Percentiles rank a stretch among this genome's conserved stretches.
These are phyloP conservation scores for Nyctereutes procyonoides DNA, from an alignment of 2,113 vertebrate species.

Conservation along the genomic window DNA sequence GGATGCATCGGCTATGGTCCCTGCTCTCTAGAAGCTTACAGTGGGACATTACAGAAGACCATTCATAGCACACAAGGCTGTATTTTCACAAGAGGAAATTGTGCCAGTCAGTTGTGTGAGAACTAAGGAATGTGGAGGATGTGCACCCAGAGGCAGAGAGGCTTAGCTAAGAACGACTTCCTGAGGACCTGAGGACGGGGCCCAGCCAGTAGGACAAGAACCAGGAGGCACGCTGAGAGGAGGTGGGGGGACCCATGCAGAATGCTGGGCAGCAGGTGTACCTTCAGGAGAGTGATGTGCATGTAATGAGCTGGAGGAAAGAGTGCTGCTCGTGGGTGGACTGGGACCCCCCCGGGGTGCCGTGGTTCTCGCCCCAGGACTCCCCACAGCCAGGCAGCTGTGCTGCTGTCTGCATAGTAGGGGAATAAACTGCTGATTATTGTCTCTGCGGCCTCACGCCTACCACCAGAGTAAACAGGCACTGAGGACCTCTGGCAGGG, in stretches of 20 bases:
- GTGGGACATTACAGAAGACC: no score
- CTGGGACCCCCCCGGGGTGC: background rate
- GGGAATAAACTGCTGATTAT: background rate
- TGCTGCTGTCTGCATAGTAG: background rate
- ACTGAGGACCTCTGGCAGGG: background rate
- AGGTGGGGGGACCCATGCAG: background rate
- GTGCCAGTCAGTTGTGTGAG: background rate
- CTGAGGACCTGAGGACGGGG: no score
- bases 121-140: background rate
- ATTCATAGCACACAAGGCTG: background rate
- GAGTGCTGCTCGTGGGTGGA: background rate
- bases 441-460: background rate
- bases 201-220: background rate
- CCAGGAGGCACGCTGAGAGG: background rate
- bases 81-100: background rate
- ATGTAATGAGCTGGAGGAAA: background rate
- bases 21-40: background rate
- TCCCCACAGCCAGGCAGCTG: background rate
- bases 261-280: background rate
- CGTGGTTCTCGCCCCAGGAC: background rate
- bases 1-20: background rate
- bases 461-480: conserved; percentile 34
- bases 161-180: background rate
- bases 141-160: background rate
- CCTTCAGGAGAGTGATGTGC: background rate